A percentile compares a stretch with the other conserved stretches of the same genome.
phyloP scores from a whole-genome alignment of 2,797 vertebrate species.

The Loris lydekkerianus region DNA sequence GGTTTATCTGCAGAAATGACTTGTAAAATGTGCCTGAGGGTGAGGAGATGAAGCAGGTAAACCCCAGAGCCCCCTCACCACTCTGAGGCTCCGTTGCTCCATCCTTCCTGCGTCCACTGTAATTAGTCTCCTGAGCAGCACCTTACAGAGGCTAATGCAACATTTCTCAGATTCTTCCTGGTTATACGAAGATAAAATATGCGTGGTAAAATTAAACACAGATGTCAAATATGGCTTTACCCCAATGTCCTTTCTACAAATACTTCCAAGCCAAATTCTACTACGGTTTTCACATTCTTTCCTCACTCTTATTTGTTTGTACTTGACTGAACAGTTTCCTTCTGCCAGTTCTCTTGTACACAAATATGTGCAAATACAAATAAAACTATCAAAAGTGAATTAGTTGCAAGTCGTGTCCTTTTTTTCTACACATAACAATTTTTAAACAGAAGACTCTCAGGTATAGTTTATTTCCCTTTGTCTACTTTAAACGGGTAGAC shows the following conservation, averaged over 20 bases:
- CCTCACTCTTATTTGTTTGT: neutral
- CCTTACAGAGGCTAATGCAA: neutral
- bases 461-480: neutral
- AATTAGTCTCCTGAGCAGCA: neutral
- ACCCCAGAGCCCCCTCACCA: neutral
- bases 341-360: neutral
- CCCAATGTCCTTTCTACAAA: neutral
- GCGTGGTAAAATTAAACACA: neutral
- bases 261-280: neutral
- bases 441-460: conserved; percentile 3
- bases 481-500: neutral
- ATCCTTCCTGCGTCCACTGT: neutral
- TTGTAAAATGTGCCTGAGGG: neutral
- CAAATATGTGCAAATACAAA: neutral
- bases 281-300: neutral
- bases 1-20: neutral
- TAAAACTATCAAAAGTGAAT: neutral
- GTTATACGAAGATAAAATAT: conserved; percentile 1
- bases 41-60: neutral
- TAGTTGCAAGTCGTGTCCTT: neutral
- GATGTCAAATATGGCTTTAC: neutral
- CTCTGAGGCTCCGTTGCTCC: neutral
- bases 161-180: neutral
- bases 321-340: neutral
- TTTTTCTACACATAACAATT: neutral